Percentiles rank a stretch among this genome's conserved stretches.
These are phyloP conservation scores for Corythoichthys intestinalis DNA, from an alignment of 2,113 vertebrate genomes.

Conservation along the genomic window DNA sequence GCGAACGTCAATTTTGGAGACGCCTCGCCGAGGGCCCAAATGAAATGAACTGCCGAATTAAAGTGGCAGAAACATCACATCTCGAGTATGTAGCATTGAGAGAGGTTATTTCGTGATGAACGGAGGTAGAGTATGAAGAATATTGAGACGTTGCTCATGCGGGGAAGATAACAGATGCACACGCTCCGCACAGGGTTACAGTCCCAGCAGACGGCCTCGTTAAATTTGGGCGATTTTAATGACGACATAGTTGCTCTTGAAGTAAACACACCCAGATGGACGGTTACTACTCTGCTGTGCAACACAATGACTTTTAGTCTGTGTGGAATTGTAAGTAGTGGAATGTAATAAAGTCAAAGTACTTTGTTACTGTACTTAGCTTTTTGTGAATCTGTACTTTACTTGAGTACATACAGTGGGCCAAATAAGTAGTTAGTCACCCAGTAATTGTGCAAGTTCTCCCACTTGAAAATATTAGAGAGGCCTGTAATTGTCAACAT, in stretches of 20 bases:
- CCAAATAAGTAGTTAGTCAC: no score
- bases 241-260: slow-evolving; percentile 3
- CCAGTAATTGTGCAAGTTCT: no score
- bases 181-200: neutral
- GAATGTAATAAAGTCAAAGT: no score
- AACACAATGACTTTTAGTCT: neutral
- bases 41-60: slow-evolving; percentile 37
- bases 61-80: neutral
- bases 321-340: slow-evolving; percentile 14
- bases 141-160: neutral
- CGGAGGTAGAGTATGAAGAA: neutral
- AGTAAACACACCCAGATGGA: neutral
- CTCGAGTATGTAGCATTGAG: neutral
- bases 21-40: slow-evolving; percentile 19
- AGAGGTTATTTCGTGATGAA: neutral
- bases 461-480: no score
- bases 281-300: neutral
- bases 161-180: neutral
- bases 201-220: neutral
- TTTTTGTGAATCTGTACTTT: no score
- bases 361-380: no score
- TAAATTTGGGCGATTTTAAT: neutral
- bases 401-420: no score
- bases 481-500: no score
- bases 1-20: slow-evolving; percentile 19